Evolutionary conservation across 2,888 invertebrate species (phyloP), one percentile per base, ranked within the genome.

Genomic region (Cactoblastis cactorum): DNA sequence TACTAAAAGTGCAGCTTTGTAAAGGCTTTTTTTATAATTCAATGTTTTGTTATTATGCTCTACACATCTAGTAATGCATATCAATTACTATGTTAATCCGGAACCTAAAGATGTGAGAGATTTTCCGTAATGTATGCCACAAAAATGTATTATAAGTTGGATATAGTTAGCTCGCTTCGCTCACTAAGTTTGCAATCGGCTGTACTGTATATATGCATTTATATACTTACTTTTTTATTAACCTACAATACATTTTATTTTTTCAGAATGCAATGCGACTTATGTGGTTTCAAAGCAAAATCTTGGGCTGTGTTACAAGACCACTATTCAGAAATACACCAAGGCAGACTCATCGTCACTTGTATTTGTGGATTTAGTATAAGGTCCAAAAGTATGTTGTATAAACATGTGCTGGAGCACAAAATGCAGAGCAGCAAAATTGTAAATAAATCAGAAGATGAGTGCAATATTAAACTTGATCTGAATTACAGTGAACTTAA

Each of bases 351-450:
- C 6, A 22, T n/a, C 37, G 24, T 48, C 4, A 17, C 9, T 14
- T 48, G 47, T 15, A 24, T 38, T 37, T 48, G 47, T 37, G 47
- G 47, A 11, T 79, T 74, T 59, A 73, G 73, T 6, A 77, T 87
- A 22, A 71, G 69, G 62, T 86, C 88, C 3, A 83, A 86, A 58
- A 82, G 74, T 70, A 74, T 79, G 33, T 74, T 89, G 15, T 87
- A 88, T 59, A 84, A 83, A 61, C 88, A 89, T 67, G 75, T 85
- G 12, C 72, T 82, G 1, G 78, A 82, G 45, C 88, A 89, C 57
- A 82, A 80, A 61, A 53, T 70, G 51, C 78, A 80, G 59, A 76
- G 76, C 59, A 73, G 63, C 46, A 80, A 78, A 65, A 57, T 75
- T 50, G 77, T 28, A 9, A 43, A 43, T 43, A 43, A 43, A 43